phyloP scores from a whole-genome alignment of 2,797 vertebrate genomes.

The Sebastes glaucus region DNA sequence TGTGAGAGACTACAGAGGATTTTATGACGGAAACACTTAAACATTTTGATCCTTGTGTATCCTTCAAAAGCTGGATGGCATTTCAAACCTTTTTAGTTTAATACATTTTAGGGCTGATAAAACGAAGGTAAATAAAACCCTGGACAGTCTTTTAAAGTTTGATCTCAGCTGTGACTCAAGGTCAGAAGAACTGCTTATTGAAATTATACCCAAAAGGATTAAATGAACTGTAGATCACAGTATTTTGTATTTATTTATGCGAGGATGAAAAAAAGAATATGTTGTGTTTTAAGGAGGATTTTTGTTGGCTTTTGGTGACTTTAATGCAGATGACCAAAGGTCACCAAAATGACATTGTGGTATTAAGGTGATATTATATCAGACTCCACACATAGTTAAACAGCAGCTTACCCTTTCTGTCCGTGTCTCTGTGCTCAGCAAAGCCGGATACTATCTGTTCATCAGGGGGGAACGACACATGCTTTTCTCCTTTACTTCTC shows the following conservation, averaged over 20 bases:
- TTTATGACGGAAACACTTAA: conserved; percentile 22
- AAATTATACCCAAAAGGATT: neutral
- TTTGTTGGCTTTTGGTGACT: neutral
- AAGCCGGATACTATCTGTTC: conserved; percentile 82
- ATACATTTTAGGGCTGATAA: neutral
- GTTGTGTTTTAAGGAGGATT: neutral
- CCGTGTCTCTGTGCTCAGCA: conserved; percentile 65
- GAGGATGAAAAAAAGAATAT: neutral
- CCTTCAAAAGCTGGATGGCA: conserved; percentile 28
- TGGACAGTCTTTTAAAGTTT: neutral
- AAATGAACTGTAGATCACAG: neutral
- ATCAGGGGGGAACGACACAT: conserved; percentile 83
- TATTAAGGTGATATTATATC: neutral
- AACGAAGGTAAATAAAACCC: neutral
- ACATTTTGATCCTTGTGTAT: conserved; percentile 26
- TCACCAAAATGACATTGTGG: neutral
- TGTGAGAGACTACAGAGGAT: conserved; percentile 29
- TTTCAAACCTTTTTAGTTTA: neutral
- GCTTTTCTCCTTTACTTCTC: conserved; percentile 70
- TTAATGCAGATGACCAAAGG: neutral
- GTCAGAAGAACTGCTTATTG: neutral
- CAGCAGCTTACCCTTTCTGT: conserved; percentile 66
- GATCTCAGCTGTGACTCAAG: neutral
- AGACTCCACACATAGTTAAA: neutral
- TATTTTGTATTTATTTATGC: neutral